phyloP scores from a whole-genome alignment of 2,888 invertebrate species.

The Pemphredon lugubris region DNA sequence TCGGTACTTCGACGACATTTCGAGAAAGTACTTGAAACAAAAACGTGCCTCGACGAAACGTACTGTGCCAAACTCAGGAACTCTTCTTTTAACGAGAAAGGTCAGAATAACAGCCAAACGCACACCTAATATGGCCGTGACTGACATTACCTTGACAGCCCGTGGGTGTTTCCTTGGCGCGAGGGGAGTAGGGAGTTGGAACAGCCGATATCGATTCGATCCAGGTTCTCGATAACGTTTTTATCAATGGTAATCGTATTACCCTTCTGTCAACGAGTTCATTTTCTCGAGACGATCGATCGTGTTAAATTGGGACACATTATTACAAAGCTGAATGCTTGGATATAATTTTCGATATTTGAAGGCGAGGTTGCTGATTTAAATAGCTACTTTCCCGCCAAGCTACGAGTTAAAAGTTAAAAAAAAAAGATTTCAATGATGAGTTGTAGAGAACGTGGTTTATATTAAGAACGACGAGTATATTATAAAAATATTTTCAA shows the following conservation, averaged over 20 bases:
- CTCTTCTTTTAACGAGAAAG: background rate
- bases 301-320: no score
- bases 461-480: no score
- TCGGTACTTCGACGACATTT: no score
- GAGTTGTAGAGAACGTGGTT: no score
- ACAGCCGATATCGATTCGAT: constrained; percentile 7
- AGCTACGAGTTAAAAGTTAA: no score
- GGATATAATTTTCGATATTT: constrained; percentile 2
- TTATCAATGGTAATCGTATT: constrained; percentile 2
- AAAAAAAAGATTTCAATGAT: no score
- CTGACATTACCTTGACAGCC: background rate
- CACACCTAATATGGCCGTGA: constrained; percentile 6
- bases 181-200: background rate
- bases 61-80: background rate
- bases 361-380: background rate
- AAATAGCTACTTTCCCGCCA: no score
- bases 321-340: constrained; percentile 35
- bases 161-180: background rate
- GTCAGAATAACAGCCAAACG: background rate
- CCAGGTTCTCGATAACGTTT: background rate
- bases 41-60: background rate
- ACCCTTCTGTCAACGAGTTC: background rate
- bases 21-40: background rate
- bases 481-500: no score
- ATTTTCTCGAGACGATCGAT: constrained; percentile 11